These are phyloP conservation scores for Melanerpes aurifrons DNA, from an alignment of 2,113 vertebrate species.

Conservation along the genomic window DNA sequence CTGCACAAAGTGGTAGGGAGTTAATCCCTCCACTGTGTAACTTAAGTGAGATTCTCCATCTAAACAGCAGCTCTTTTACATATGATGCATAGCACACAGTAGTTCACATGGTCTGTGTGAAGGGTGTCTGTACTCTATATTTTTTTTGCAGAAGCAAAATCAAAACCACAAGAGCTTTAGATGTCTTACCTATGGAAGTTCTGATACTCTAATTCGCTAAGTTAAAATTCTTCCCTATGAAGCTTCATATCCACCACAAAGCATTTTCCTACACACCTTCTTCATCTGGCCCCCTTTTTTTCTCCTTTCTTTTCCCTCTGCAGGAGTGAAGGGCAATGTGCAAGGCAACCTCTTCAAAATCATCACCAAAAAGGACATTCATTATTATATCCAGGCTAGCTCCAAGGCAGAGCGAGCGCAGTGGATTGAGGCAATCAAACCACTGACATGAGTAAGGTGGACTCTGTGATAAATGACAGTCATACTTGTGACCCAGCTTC, in stretches of 20 bases:
- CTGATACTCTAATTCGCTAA: not conserved
- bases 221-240: not conserved
- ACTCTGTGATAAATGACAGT: not conserved
- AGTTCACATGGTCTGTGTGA: not conserved
- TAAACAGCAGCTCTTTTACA: not conserved
- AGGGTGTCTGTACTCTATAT: not conserved
- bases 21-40: not conserved
- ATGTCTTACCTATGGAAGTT: not conserved
- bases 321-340: conserved; percentile 94
- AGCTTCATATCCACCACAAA: not conserved
- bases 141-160: not conserved
- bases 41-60: not conserved
- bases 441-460: conserved; percentile 74
- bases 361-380: conserved; percentile 89
- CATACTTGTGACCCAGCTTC: not conserved
- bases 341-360: conserved; percentile 97
- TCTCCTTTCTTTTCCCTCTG: not conserved
- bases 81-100: not conserved
- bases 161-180: not conserved
- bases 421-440: conserved; percentile 92
- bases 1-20: not conserved
- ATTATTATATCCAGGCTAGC: conserved; percentile 94
- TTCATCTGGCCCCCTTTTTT: not conserved
- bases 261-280: not conserved
- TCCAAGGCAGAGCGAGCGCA: conserved; percentile 85